Base-by-base conservation (phyloP, 1,140 invertebrate genomes). In the Linepithema humile region DNA sequence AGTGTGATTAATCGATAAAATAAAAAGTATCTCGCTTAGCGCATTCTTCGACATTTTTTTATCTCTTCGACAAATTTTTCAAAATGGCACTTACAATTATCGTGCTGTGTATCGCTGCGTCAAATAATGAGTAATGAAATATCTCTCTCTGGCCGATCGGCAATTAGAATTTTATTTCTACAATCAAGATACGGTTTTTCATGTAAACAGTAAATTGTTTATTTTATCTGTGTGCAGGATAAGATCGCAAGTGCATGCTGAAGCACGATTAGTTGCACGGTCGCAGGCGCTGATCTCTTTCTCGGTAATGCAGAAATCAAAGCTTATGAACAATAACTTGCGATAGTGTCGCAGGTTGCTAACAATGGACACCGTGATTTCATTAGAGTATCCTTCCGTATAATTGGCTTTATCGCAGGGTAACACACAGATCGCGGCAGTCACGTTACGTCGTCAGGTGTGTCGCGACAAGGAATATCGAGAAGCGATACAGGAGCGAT, bases 261-360 rank as follows among this genome's bases (percentile, higher is more conserved):
- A 57, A 35, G 43, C 23, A 29, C 17, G 10, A 64, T 32, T 64
- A 17, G 12, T 53, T 32, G 29, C 26, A 12, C 55, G 45, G 35
- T 15, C 32, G 12, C n/a, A 82, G 15, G 35, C 20, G 12, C 67
- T 3, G 43, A 82, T 82, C 26, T 12, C 38, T 73, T 53, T 70
- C 38, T 29, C 17, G 73, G 73, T 75, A 75, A 75, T 62, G 73
- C 53, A 75, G 73, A 75, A 15, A 75, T 62, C 57, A 40, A 75
- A 29, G 20, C 10, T n/a, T 6, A 29, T 26, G 23, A 43, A 45
- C 45, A 17, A n/a, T n/a, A n/a, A n/a, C n/a, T 15, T 29, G 12
- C 55, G 62, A 15, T 65, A 12, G 23, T 9, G 20, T 23, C 35
- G 20, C 20, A 67, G 45, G 45, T 23, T 65, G 62, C 12, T 43